Conservation (phyloP, 2,797 vertebrate genomes). For the Bradypodion ventrale region DNA sequence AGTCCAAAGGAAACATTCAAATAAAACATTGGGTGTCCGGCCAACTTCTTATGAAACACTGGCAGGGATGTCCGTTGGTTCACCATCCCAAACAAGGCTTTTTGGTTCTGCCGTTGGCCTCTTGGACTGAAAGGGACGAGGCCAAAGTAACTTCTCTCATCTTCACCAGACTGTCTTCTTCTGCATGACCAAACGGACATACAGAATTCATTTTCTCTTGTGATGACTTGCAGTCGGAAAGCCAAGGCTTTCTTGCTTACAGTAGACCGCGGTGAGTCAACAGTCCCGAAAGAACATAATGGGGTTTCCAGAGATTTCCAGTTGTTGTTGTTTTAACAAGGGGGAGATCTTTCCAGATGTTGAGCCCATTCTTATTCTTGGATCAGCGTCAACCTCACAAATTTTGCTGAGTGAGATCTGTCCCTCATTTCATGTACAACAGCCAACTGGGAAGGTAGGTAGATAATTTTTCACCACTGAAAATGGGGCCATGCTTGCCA, state of each 20-base stretch:
- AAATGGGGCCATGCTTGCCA: too few species aligned
- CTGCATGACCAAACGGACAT: conserved; percentile 30
- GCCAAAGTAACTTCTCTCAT: not conserved
- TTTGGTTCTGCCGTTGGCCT: not conserved
- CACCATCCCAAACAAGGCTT: not conserved
- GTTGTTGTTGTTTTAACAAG: not conserved
- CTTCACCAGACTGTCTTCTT: conserved; percentile 30
- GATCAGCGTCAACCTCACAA: not conserved
- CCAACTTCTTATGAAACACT: conserved; percentile 42
- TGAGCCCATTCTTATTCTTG: not conserved
- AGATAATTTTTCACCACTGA: too few species aligned
- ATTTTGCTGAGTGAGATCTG: not conserved
- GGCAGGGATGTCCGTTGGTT: not conserved
- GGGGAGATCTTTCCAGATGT: not conserved
- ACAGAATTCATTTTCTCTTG: conserved; percentile 47
- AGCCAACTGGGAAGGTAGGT: too few species aligned
- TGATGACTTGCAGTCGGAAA: not conserved
- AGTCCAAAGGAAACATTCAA: conserved; percentile 62
- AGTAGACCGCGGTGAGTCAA: not conserved
- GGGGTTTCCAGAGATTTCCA: not conserved
- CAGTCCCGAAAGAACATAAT: not conserved
- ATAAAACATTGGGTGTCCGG: conserved; percentile 48
- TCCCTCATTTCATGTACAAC: too few species aligned
- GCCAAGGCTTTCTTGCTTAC: not conserved
- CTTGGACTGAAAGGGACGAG: not conserved